Percentiles rank a stretch among this genome's conserved stretches.
These are phyloP conservation scores for Jacana jacana DNA, from an alignment of 2,113 vertebrate genomes.

Conservation along the genomic window DNA sequence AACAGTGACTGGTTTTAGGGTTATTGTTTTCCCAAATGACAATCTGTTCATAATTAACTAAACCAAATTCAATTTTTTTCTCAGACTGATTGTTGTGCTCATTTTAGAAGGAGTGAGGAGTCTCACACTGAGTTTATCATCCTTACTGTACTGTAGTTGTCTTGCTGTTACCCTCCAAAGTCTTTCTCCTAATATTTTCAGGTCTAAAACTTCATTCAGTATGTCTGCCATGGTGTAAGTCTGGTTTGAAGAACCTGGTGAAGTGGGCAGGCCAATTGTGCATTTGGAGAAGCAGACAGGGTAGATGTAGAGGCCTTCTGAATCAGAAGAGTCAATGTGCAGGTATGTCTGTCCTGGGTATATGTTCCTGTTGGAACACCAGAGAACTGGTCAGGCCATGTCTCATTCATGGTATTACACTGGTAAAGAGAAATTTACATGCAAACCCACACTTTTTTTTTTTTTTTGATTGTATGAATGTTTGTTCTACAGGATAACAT, in stretches of 20 bases:
- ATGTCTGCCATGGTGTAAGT: not conserved
- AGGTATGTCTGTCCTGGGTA: not conserved
- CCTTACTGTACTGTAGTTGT: not conserved
- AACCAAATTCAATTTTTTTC: not conserved
- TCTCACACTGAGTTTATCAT: not conserved
- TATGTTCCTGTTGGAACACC: no score
- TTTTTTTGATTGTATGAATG: no score
- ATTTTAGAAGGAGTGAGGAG: not conserved
- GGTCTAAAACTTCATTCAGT: not conserved
- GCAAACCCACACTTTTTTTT: not conserved
- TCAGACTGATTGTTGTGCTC: not conserved
- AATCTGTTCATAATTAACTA: not conserved
- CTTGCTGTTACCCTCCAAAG: not conserved
- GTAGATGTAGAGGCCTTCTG: not conserved
- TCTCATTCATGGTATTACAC: accelerated
- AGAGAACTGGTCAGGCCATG: not conserved
- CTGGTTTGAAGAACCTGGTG: not conserved
- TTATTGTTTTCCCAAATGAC: not conserved
- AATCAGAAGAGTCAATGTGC: not conserved
- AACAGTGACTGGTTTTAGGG: not conserved
- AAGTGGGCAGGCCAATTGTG: not conserved
- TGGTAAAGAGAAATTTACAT: not conserved
- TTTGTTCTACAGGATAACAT: not conserved
- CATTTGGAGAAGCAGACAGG: not conserved
- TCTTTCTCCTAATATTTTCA: not conserved